Conservation (phyloP, 2,888 invertebrate species). For the Ichneumon xanthorius region DNA sequence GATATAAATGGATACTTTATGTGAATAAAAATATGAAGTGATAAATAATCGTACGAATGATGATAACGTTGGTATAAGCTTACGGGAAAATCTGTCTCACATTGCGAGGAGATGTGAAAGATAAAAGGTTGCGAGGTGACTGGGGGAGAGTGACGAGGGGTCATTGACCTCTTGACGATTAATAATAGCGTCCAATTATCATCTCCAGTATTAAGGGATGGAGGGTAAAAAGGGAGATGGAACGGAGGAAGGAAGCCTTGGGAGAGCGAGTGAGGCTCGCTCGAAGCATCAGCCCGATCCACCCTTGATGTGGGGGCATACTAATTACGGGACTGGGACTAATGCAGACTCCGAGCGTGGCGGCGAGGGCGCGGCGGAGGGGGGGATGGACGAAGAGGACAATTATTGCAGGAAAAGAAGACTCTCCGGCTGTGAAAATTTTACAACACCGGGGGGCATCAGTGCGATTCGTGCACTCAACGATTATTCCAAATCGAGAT, state of each 20-base stretch:
- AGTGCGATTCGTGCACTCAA: neutral
- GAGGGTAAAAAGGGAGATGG: conserved; percentile 61
- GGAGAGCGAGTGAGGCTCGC: conserved; percentile 52
- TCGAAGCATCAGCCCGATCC: conserved; percentile 55
- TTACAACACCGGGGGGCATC: neutral
- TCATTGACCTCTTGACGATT: conserved; percentile 79
- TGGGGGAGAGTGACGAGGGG: conserved; percentile 51
- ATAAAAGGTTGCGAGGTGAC: neutral
- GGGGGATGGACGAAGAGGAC: conserved; percentile 65
- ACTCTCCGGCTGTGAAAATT: conserved; percentile 23
- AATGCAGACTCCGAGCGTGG: conserved; percentile 64
- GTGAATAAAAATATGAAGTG: neutral
- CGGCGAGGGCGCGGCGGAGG: conserved; percentile 63
- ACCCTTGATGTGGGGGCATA: conserved; percentile 57
- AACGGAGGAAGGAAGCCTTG: conserved; percentile 56
- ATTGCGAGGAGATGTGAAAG: neutral
- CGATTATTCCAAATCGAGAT: neutral
- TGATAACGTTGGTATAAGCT: neutral
- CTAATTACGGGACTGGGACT: conserved; percentile 74
- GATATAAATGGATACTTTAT: neutral
- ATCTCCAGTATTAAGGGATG: conserved; percentile 74
- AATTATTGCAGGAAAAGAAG: conserved; percentile 61
- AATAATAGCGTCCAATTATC: conserved; percentile 82
- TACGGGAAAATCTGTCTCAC: neutral
- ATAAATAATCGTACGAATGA: neutral